phyloP scores from a whole-genome alignment of 2,888 invertebrate genomes.

The Pachydiplax longipennis region DNA sequence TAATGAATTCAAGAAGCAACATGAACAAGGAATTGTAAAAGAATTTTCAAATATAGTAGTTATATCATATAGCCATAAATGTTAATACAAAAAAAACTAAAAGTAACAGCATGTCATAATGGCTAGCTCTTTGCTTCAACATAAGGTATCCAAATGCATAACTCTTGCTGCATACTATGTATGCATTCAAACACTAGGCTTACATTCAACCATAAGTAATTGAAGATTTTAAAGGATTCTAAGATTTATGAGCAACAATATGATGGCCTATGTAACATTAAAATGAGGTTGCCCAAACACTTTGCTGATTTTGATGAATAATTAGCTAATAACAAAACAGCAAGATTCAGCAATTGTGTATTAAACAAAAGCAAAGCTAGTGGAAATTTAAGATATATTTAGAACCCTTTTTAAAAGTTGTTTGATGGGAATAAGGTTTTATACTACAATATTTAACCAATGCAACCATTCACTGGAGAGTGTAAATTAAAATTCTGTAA shows the following conservation, averaged over 20 bases:
- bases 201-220: neutral
- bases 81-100: too few species aligned
- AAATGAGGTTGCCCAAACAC: neutral
- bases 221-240: neutral
- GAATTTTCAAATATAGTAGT: too few species aligned
- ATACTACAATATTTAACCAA: neutral
- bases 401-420: neutral
- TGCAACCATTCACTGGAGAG: neutral
- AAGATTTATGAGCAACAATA: neutral
- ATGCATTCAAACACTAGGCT: slow-evolving; percentile 11
- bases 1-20: too few species aligned
- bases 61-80: too few species aligned
- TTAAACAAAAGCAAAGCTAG: neutral
- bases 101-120: neutral
- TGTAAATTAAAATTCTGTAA: neutral
- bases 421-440: neutral
- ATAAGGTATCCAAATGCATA: neutral
- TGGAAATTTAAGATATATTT: neutral
- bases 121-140: neutral
- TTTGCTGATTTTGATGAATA: neutral
- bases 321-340: neutral
- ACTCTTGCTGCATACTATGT: slow-evolving; percentile 15
- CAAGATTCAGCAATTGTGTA: neutral
- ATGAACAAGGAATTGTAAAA: too few species aligned
- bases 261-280: neutral